Percentiles rank a stretch among this genome's conserved stretches.
These are phyloP conservation scores for Beris chalybata DNA, from an alignment of 2,888 invertebrate species.

Conservation along the genomic window DNA sequence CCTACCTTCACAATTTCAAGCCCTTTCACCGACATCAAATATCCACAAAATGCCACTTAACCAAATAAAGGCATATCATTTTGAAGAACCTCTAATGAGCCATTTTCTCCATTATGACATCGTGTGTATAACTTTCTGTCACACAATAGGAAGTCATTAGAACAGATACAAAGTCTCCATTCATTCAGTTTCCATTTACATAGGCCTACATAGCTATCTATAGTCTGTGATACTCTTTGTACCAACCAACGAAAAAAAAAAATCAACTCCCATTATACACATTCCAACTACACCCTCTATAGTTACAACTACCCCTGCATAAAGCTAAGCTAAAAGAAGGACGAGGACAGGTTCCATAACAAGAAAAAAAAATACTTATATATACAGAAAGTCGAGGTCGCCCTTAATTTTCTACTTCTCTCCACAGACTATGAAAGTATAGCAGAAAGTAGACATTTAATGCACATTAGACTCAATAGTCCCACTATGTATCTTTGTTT, in stretches of 20 bases:
- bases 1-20: too few species aligned
- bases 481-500: conserved; percentile 25
- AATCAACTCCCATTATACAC: too few species aligned
- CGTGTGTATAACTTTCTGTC: conserved; percentile 24
- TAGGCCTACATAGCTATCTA: too few species aligned
- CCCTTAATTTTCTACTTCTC: conserved; percentile 23
- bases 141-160: conserved; percentile 27
- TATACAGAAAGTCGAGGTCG: conserved; percentile 26
- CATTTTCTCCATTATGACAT: conserved; percentile 30
- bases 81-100: conserved; percentile 27
- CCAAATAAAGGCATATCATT: conserved; percentile 26
- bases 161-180: conserved; percentile 10
- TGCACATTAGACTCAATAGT: conserved; percentile 29
- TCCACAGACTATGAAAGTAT: neutral
- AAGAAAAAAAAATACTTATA: neutral
- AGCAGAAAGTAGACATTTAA: conserved; percentile 24
- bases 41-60: conserved; percentile 28
- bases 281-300: too few species aligned
- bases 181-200: too few species aligned
- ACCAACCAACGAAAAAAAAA: too few species aligned
- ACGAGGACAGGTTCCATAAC: conserved; percentile 22
- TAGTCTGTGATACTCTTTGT: too few species aligned
- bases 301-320: too few species aligned
- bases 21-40: neutral
- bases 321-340: conserved; percentile 8